Base-by-base conservation (phyloP, 2,888 invertebrate species). In the Diarsia mendica region DNA sequence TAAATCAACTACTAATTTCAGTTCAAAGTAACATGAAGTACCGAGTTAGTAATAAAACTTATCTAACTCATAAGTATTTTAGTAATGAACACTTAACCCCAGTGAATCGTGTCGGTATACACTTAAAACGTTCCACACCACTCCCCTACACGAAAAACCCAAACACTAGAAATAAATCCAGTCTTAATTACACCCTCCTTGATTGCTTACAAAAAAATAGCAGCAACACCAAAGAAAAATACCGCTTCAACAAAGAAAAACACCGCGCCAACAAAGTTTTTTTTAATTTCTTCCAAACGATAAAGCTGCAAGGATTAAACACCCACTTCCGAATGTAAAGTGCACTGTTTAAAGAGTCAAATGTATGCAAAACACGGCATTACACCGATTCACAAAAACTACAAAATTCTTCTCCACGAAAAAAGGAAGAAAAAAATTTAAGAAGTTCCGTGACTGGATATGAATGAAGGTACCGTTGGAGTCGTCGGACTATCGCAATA, bases 401-500 rank as follows among this genome's bases (percentile, higher is more conserved):
- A 60, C 39, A 23, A 77, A 86, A 80, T 77, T 75, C 9, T 39
- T 39, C 3, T 28, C 51, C 68, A 80, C 82, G 79, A 80, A 83
- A 85, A 69, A 67, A 79, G 73, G 53, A 51, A 74, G 80, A 83
- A 84, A 83, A 82, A 85, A 85, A 69, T 64, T 78, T 86, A 86
- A 87, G 88, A 80, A 89, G 89, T 89, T 88, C 69, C 88, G 84
- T 88, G 88, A 89, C 89, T 89, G 78, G 73, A 76, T 86, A 89
- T 91, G 91, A 92, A 92, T 91, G 91, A 90, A 91, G 89, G 90
- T 87, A 88, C 89, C 85, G 86, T 81, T 82, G 88, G 91, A 90
- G 90, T 92, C 85, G 86, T 81, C 83, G 87, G 91, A 90, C 90
- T 92, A 92, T 92, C 89, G 92, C 92, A 90, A 95, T 95, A 96